phyloP scores from a whole-genome alignment of 2,888 invertebrate genomes.

The Nesidiocoris tenuis region DNA sequence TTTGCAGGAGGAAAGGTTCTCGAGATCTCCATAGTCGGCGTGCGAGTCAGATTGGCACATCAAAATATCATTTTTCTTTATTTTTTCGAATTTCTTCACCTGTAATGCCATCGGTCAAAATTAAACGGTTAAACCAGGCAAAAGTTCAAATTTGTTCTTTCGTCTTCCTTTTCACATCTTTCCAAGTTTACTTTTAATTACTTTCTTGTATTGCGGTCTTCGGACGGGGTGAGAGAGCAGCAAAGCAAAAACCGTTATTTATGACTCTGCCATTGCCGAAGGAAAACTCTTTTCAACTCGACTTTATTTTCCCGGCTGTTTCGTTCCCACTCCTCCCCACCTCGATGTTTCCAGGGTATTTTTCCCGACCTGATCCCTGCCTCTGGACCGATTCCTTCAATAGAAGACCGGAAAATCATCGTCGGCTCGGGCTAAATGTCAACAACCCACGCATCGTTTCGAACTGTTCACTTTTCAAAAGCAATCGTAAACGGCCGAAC shows the following conservation, averaged over 20 bases:
- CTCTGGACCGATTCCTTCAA: background rate
- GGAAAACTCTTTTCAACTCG: background rate
- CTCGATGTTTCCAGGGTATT: background rate
- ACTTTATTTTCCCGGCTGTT: background rate
- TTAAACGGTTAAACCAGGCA: background rate
- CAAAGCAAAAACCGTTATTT: slow-evolving; percentile 18
- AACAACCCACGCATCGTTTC: background rate
- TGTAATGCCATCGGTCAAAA: background rate
- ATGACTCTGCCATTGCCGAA: background rate
- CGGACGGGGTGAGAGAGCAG: background rate
- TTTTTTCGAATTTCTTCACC: too few species aligned
- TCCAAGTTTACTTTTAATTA: slow-evolving; percentile 7
- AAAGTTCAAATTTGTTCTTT: background rate
- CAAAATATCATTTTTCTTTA: too few species aligned
- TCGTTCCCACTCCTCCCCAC: background rate
- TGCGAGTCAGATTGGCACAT: too few species aligned
- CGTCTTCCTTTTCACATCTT: background rate
- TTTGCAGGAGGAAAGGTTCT: too few species aligned
- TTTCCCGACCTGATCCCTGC: too few species aligned
- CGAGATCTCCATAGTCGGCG: too few species aligned
- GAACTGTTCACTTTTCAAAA: too few species aligned
- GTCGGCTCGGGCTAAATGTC: background rate
- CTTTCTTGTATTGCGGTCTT: slow-evolving; percentile 14
- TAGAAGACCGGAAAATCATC: background rate
- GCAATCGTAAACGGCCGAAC: too few species aligned